Conservation (phyloP, 64 coral and sea anemone species). For the Montipora cactus region DNA sequence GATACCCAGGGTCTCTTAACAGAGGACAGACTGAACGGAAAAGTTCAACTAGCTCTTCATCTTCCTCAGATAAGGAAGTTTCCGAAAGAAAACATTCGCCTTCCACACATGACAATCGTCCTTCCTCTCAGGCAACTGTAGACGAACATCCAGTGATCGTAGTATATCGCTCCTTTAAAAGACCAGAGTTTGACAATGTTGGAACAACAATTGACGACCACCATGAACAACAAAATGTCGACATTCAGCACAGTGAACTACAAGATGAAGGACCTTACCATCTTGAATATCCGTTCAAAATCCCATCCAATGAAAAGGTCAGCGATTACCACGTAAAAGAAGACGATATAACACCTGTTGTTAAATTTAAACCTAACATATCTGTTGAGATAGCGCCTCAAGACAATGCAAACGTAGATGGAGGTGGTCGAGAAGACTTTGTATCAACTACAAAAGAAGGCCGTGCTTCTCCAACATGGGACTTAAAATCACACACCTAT, state of each 20-base stretch:
- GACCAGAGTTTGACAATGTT: background rate
- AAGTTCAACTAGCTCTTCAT: constrained; percentile 21
- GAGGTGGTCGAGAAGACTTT: background rate
- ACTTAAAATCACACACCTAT: constrained; percentile 14
- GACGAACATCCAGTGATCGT: background rate
- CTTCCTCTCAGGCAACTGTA: background rate
- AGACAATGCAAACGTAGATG: background rate
- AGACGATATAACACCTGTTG: constrained; percentile 3
- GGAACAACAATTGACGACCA: background rate
- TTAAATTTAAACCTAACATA: background rate
- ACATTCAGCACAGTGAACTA: background rate
- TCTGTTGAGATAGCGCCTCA: background rate
- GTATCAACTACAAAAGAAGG: background rate
- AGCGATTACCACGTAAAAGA: background rate
- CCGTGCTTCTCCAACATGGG: background rate
- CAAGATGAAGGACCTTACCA: background rate
- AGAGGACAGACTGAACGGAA: background rate
- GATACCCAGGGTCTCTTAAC: background rate
- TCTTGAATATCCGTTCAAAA: constrained; percentile 8
- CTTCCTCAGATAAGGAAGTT: background rate
- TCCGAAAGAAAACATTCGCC: background rate
- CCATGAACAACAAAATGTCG: background rate
- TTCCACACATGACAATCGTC: background rate
- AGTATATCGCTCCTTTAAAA: constrained; percentile 34
- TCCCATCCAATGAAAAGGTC: background rate